Conservation (phyloP, 1,140 invertebrate species). For the Apis dorsata region DNA sequence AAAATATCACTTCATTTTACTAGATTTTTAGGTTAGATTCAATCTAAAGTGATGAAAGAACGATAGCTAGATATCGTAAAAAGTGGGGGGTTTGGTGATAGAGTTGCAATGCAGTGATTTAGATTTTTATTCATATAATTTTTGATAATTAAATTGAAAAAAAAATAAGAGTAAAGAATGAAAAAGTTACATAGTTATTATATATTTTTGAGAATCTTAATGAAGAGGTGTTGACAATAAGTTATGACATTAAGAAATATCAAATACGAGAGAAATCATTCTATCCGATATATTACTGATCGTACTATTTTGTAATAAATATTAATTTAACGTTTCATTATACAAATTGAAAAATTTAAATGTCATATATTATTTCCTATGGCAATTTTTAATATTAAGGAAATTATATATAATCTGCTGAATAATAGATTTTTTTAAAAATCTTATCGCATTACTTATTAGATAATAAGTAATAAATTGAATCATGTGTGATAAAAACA, state of each 20-base stretch:
- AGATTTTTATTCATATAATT: slow-evolving; percentile 66
- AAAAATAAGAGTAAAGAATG: slow-evolving; percentile 1
- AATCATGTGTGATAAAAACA: slow-evolving; percentile 2
- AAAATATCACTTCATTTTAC: not conserved
- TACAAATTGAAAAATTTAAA: not conserved
- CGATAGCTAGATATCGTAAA: not conserved
- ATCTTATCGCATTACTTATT: not conserved
- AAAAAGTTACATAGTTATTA: not conserved
- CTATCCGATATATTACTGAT: slow-evolving; percentile 33
- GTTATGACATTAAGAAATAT: slow-evolving; percentile 46
- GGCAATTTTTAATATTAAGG: not conserved
- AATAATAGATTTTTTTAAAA: not conserved
- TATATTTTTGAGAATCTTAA: slow-evolving; percentile 18
- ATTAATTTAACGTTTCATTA: not conserved
- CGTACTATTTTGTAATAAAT: slow-evolving; percentile 20
- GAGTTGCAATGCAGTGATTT: slow-evolving; percentile 72
- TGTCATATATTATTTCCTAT: not conserved
- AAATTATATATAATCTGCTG: slow-evolving; percentile 9
- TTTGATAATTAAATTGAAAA: slow-evolving; percentile 37
- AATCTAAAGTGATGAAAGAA: slow-evolving; percentile 32
- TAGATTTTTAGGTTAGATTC: slow-evolving; percentile 52
- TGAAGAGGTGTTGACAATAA: slow-evolving; percentile 29
- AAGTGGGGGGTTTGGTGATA: slow-evolving; percentile 30
- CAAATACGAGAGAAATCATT: slow-evolving; percentile 27
- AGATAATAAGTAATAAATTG: not conserved